phyloP scores from a whole-genome alignment of 2,797 vertebrate genomes.

The Melanotaenia trifasciata region DNA sequence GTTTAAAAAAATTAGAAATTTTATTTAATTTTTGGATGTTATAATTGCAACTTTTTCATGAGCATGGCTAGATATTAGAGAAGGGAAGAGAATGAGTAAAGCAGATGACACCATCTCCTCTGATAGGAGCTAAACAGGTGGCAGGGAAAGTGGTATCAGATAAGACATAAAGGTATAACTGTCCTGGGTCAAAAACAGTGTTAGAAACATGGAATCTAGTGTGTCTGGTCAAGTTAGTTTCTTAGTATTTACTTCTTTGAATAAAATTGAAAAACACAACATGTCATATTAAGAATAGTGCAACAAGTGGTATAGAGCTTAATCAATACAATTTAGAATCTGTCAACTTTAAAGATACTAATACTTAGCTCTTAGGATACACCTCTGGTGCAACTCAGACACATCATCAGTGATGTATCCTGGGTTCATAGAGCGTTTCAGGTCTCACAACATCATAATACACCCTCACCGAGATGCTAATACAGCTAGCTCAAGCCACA shows the following conservation, averaged over 20 bases:
- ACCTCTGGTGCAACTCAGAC: too few species aligned
- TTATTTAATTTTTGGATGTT: not conserved
- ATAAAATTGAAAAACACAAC: not conserved
- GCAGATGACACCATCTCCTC: not conserved
- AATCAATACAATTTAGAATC: too few species aligned
- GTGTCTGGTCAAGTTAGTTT: not conserved
- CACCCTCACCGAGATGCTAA: not conserved
- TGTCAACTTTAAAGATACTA: too few species aligned
- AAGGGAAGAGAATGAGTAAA: not conserved
- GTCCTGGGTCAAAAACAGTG: not conserved
- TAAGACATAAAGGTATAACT: not conserved
- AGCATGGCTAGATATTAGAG: not conserved
- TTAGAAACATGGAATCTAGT: not conserved
- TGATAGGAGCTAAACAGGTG: not conserved
- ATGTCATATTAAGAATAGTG: not conserved
- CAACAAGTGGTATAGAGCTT: too few species aligned
- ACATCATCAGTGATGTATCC: too few species aligned
- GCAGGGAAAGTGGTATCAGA: not conserved
- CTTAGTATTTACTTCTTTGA: not conserved
- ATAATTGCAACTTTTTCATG: not conserved
- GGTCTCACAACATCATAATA: not conserved
- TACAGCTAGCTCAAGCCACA: too few species aligned
- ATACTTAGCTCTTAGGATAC: too few species aligned
- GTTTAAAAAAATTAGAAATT: not conserved
- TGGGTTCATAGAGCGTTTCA: too few species aligned